Percentiles rank a stretch among this genome's conserved stretches.
These are phyloP conservation scores for Poeciliopsis prolifica DNA, from an alignment of 2,113 vertebrate genomes.

Conservation along the genomic window DNA sequence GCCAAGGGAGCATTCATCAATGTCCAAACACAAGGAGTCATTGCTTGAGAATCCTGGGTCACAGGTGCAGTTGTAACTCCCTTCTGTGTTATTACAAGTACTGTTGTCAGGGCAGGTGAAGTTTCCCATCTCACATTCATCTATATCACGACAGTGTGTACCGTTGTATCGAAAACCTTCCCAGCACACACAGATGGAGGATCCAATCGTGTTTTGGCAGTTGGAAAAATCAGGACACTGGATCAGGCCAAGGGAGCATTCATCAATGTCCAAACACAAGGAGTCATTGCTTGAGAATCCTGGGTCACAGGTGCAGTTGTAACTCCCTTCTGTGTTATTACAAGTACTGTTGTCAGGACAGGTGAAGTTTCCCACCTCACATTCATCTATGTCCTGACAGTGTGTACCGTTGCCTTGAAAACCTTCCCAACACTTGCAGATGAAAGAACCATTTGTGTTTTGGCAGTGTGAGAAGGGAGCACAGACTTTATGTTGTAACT, in stretches of 20 bases:
- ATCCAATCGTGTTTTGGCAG: slow-evolving; percentile 79
- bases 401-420: slow-evolving; percentile 72
- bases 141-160: slow-evolving; percentile 74
- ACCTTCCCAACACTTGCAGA: slow-evolving; percentile 79
- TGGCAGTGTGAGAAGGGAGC: slow-evolving; percentile 73
- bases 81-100: slow-evolving; percentile 74
- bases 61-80: slow-evolving; percentile 78
- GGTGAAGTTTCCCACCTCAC: slow-evolving; percentile 59
- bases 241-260: slow-evolving; percentile 68
- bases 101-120: slow-evolving; percentile 76
- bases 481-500: slow-evolving; percentile 50
- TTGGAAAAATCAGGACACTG: slow-evolving; percentile 70
- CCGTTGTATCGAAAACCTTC: slow-evolving; percentile 74
- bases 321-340: slow-evolving; percentile 73
- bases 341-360: slow-evolving; percentile 79
- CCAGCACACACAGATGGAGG: slow-evolving; percentile 76
- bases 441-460: slow-evolving; percentile 79
- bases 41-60: slow-evolving; percentile 73
- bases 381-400: slow-evolving; percentile 81
- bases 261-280: slow-evolving; percentile 80
- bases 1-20: slow-evolving; percentile 77
- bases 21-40: slow-evolving; percentile 73
- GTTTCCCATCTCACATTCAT: slow-evolving; percentile 75
- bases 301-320: slow-evolving; percentile 72
- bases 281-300: slow-evolving; percentile 75